Conservation (phyloP, 30 jellyfish, hydroid and myxozoan species). For the Cassiopea andromeda region DNA sequence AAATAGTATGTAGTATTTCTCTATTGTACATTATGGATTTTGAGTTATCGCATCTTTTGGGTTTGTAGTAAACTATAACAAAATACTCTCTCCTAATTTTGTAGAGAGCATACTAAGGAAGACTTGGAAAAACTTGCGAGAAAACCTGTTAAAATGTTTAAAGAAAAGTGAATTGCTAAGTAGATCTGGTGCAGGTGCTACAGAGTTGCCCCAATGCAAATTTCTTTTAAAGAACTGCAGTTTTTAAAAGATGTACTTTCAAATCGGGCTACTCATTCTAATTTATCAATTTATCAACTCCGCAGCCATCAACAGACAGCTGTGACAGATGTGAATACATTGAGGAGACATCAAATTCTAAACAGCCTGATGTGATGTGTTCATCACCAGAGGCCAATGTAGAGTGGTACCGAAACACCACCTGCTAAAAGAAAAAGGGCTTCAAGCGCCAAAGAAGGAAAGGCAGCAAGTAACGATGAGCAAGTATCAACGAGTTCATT, state of each 20-base stretch:
- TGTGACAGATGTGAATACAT: background rate
- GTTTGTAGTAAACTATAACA: too few relatives aligned
- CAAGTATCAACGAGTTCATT: background rate
- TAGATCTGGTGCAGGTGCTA: conserved; percentile 38
- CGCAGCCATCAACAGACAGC: background rate
- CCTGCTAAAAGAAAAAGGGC: background rate
- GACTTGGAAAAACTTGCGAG: conserved; percentile 32
- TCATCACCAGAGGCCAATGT: too few relatives aligned
- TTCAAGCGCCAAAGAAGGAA: background rate
- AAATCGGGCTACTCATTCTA: conserved; percentile 7
- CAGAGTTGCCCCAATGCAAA: conserved; percentile 41
- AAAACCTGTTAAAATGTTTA: conserved; percentile 6
- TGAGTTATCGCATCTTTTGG: too few relatives aligned
- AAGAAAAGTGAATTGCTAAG: conserved; percentile 24
- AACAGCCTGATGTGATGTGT: too few relatives aligned
- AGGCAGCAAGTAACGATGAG: background rate
- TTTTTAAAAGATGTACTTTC: conserved; percentile 14
- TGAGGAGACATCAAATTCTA: background rate
- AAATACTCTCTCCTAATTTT: too few relatives aligned
- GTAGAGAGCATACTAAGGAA: conserved; percentile 31
- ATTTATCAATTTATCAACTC: background rate
- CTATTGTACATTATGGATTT: too few relatives aligned
- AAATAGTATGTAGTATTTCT: too few relatives aligned
- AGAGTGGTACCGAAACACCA: background rate
- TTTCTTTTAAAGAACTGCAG: conserved; percentile 6